Evolutionary conservation across 1,140 invertebrate species (phyloP).

Genomic region (Sarcophaga peregrina): DNA sequence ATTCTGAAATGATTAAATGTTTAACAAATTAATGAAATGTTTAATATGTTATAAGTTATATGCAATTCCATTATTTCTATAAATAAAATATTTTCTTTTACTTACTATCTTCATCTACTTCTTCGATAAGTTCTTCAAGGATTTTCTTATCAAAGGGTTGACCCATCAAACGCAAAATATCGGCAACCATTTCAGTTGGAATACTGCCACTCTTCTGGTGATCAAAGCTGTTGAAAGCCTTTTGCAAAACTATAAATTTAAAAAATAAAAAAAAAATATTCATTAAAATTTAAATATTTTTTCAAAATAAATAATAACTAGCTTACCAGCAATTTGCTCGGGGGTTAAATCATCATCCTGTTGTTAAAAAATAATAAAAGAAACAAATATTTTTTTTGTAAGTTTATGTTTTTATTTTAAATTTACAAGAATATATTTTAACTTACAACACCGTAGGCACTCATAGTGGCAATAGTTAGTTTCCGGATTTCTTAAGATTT

Average conservation of each 20-base stretch:
- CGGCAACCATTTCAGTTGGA: conserved; percentile 92
- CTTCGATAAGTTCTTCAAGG: conserved; percentile 92
- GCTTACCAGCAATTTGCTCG: conserved; percentile 70
- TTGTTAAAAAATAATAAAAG: conserved; percentile 40
- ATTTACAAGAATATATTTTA: not conserved
- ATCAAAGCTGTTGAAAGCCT: conserved; percentile 97
- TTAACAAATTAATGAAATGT: not conserved
- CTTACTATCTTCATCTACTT: conserved; percentile 96
- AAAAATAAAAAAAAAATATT: not conserved
- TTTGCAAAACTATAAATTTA: conserved; percentile 77
- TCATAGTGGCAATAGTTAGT: conserved; percentile 8
- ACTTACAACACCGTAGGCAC: conserved; percentile 16
- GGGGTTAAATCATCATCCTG: conserved; percentile 74
- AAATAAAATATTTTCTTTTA: conserved; percentile 58
- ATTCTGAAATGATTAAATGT: conserved; percentile 73
- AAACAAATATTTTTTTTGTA: not conserved
- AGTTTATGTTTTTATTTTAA: not conserved
- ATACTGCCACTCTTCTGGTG: conserved; percentile 93
- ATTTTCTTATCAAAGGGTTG: conserved; percentile 96
- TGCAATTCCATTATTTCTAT: no score
- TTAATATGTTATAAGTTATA: not conserved
- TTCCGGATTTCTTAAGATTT: not conserved
- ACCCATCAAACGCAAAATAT: conserved; percentile 93
- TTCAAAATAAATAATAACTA: not conserved
- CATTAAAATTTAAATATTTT: conserved; percentile 7